A percentile compares a stretch with the other conserved stretches of the same genome.
phyloP scores from a whole-genome alignment of 2,888 invertebrate genomes.

The Choreutis nemorana region DNA sequence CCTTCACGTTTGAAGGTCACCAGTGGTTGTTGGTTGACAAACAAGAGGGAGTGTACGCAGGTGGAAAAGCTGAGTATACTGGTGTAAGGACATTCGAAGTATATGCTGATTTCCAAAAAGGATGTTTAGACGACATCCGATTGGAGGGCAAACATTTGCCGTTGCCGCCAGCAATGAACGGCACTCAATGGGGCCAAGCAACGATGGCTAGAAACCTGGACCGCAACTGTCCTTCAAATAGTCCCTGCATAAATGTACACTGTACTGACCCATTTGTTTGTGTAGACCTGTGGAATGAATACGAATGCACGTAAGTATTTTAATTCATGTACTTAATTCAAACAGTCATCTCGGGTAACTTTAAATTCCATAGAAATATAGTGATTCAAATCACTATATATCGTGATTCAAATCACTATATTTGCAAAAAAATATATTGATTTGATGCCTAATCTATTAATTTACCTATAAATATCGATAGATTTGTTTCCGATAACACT shows the following conservation, averaged over 20 bases:
- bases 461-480: too few species aligned
- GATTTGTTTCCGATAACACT: too few species aligned
- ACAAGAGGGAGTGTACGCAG: slow-evolving; percentile 94
- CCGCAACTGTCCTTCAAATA: slow-evolving; percentile 92
- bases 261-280: slow-evolving; percentile 95
- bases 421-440: background rate
- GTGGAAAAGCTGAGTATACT: slow-evolving; percentile 95
- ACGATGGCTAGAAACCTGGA: slow-evolving; percentile 93
- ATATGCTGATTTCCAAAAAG: slow-evolving; percentile 93
- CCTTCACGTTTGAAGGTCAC: slow-evolving; percentile 88
- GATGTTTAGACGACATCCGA: slow-evolving; percentile 76
- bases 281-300: slow-evolving; percentile 97
- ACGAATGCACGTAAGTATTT: slow-evolving; percentile 95
- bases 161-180: slow-evolving; percentile 92
- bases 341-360: too few species aligned
- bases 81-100: slow-evolving; percentile 94
- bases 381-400: too few species aligned
- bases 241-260: slow-evolving; percentile 93
- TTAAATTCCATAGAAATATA: too few species aligned
- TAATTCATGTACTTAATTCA: too few species aligned
- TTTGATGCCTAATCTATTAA: too few species aligned
- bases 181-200: slow-evolving; percentile 95
- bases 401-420: too few species aligned
- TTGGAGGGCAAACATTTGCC: slow-evolving; percentile 95
- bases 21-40: slow-evolving; percentile 93